Base-by-base conservation (phyloP, 2,797 vertebrate species). In the Cheirogaleus major region DNA sequence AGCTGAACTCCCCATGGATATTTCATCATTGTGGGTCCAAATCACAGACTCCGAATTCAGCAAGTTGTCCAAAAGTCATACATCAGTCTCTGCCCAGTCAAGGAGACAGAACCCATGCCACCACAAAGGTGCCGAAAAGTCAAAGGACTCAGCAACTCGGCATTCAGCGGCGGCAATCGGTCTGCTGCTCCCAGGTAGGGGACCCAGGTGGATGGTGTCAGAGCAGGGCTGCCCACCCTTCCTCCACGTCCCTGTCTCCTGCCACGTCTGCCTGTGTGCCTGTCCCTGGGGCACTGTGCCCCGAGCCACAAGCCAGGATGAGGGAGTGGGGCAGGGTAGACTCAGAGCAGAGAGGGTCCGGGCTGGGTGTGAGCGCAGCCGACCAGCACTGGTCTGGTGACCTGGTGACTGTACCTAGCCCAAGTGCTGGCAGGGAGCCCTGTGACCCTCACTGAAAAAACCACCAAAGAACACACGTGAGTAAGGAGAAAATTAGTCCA, bases 401-500 rank as follows among this genome's bases (percentile, higher is more conserved):
- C 35, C 48, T 15, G 2, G 12, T 0, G 3, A 32, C 2, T 0
- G 0, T 0, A 1, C 5, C 0, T 11, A 76, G 4, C 9, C 50
- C 4, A 0, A 35, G 13, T 41, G 25, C 4, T 1, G 12, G 0
- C 0, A 6, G 63, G 13, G 30, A 52, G 7, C 25, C 0, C 15
- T 20, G 20, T 0, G 10, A 38, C 30, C 41, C 30, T 27, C 41
- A 10, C 52, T 30, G 78, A 43, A 45, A 84, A 69, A 18, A 10
- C 41, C 27, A 41, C 27, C 27, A 10, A 43, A 32, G 67, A 27
- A 35, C 38, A 20, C 81, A n/a, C 35, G 11, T 9, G 70, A 45
- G 32, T 30, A 20, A 9, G 38, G 73, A 61, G 7, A 14, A 10
- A 35, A 9, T 9, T 35, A 27, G 55, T 22, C 13, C 35, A 30